Conservation (phyloP, 2,113 vertebrate genomes). For the Prionailurus viverrinus region DNA sequence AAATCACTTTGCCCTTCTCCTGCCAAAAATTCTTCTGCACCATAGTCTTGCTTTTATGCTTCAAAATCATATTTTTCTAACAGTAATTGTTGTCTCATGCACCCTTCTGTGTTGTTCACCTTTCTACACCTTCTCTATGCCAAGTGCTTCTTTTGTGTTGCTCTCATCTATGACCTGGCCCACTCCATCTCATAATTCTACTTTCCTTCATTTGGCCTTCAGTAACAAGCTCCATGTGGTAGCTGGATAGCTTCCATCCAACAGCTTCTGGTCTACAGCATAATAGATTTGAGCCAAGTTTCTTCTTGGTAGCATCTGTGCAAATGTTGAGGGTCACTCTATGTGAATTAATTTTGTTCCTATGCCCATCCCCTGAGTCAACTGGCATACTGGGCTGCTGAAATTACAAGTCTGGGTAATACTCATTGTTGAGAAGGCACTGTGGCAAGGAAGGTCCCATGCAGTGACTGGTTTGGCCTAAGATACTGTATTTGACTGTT, state of each 20-base stretch:
- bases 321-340: neutral
- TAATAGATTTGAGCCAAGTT: neutral
- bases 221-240: fast-evolving
- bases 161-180: neutral
- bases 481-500: neutral
- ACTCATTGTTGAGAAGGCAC: neutral
- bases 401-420: neutral
- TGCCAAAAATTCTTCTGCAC: neutral
- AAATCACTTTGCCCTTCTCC: neutral
- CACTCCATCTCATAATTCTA: neutral
- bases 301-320: neutral
- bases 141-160: neutral
- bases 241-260: neutral
- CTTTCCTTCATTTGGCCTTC: neutral
- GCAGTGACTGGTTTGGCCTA: neutral
- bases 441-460: neutral
- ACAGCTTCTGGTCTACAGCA: too few relatives aligned
- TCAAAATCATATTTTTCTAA: neutral
- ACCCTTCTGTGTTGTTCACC: neutral
- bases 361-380: neutral
- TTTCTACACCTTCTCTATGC: neutral
- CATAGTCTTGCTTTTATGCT: neutral
- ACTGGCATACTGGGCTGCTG: neutral
- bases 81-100: neutral
- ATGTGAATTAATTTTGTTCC: neutral